These are phyloP conservation scores for Therioaphis trifolii DNA, from an alignment of 2,888 invertebrate genomes.

Conservation along the genomic window DNA sequence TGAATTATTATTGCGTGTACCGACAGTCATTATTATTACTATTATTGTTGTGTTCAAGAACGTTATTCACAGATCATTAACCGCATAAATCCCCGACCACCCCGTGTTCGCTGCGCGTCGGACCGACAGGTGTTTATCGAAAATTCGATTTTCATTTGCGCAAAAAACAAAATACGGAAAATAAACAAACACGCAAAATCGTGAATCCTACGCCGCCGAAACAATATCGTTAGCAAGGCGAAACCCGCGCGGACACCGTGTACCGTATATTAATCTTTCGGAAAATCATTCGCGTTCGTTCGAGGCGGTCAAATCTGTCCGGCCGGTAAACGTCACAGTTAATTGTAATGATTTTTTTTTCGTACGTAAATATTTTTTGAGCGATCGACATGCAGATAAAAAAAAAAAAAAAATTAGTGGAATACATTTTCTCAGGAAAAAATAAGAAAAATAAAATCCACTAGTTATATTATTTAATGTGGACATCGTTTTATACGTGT, in stretches of 20 bases:
- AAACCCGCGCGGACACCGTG: neutral
- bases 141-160: constrained; percentile 46
- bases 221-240: constrained; percentile 20
- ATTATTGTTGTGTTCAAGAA: constrained; percentile 22
- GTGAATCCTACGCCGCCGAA: neutral
- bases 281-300: neutral
- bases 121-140: constrained; percentile 57
- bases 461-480: no score
- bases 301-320: no score
- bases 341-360: no score
- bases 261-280: neutral
- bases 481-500: no score
- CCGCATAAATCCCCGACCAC: constrained; percentile 43
- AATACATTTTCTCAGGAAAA: no score
- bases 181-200: neutral
- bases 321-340: no score
- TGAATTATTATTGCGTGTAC: constrained; percentile 53
- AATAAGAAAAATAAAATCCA: no score
- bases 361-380: no score
- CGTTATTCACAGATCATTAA: constrained; percentile 60
- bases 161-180: neutral
- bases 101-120: neutral
- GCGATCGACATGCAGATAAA: no score
- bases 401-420: no score
- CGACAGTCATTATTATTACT: constrained; percentile 30